Evolutionary conservation across 1,140 invertebrate species (phyloP).

Genomic region (Drosophila bipectinata): DNA sequence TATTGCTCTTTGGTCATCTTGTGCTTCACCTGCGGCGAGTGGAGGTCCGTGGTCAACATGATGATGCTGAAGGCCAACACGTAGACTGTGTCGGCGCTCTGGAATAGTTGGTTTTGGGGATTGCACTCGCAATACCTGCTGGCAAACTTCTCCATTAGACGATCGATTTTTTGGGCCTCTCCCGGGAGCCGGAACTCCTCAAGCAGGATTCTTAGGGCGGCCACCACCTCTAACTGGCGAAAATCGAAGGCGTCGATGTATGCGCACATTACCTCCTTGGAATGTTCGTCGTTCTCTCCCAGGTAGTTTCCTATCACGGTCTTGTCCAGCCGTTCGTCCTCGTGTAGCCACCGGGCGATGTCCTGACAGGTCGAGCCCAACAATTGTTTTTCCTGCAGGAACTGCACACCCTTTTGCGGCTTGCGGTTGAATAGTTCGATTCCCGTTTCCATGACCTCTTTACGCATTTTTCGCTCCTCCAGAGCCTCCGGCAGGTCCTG

Average conservation of each 20-base stretch:
- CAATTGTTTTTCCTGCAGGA: slow-evolving; percentile 96
- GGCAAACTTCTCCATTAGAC: slow-evolving; percentile 99
- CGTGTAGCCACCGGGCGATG: slow-evolving; percentile 97
- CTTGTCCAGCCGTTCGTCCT: slow-evolving; percentile 98
- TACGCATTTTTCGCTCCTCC: slow-evolving; percentile 98
- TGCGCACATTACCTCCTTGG: slow-evolving; percentile 98
- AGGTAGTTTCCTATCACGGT: slow-evolving; percentile 98
- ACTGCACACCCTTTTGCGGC: slow-evolving; percentile 95
- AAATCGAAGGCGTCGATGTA: slow-evolving; percentile 99
- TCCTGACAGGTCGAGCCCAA: slow-evolving; percentile 92
- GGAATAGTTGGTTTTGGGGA: slow-evolving; percentile 96
- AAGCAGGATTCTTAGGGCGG: slow-evolving; percentile 95
- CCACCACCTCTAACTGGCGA: slow-evolving; percentile 96
- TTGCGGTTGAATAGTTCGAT: slow-evolving; percentile 96
- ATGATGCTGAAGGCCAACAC: slow-evolving; percentile 99
- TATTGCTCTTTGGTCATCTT: slow-evolving; percentile 99
- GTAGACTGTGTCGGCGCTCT: slow-evolving; percentile 99
- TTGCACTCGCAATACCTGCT: slow-evolving; percentile 99
- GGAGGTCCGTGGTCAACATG: slow-evolving; percentile 99
- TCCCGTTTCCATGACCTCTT: slow-evolving; percentile 96
- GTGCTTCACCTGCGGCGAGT: slow-evolving; percentile 98
- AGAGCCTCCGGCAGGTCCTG: slow-evolving; percentile 96
- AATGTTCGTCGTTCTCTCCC: slow-evolving; percentile 95
- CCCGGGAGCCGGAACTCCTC: slow-evolving; percentile 98
- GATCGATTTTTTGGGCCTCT: slow-evolving; percentile 99